These are phyloP conservation scores for Psilanteris sp. DNA, from an alignment of 1,140 invertebrate genomes.

Conservation along the genomic window DNA sequence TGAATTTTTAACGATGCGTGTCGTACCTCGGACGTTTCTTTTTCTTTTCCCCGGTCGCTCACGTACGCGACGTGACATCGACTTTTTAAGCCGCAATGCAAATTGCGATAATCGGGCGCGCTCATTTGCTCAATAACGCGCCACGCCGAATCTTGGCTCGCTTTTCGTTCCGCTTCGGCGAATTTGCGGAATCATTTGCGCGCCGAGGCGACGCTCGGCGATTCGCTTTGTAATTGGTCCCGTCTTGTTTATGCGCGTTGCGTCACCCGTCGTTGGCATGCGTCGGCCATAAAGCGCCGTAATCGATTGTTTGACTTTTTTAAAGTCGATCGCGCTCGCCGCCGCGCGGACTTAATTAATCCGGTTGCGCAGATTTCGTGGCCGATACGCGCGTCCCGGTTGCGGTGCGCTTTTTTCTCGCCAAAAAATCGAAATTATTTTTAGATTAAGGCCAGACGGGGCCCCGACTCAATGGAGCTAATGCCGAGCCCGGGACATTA, in stretches of 20 bases:
- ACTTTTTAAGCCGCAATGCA: conserved; percentile 41
- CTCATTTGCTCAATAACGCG: conserved; percentile 28
- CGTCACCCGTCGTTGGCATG: conserved; percentile 34
- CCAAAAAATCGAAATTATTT: conserved; percentile 14
- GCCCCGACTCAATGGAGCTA: conserved; percentile 15
- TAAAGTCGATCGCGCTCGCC: conserved; percentile 28
- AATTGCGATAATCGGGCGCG: conserved; percentile 16
- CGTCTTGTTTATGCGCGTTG: conserved; percentile 12
- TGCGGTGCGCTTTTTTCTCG: background rate
- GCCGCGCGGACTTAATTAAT: conserved; percentile 19
- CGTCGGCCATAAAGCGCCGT: conserved; percentile 41
- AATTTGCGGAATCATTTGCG: conserved; percentile 29
- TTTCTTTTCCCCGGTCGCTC: conserved; percentile 43
- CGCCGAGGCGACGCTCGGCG: conserved; percentile 10
- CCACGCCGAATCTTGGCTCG: background rate
- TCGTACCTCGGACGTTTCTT: conserved; percentile 32
- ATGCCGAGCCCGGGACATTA: conserved; percentile 26
- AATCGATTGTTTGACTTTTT: conserved; percentile 46
- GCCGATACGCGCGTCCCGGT: too few species aligned
- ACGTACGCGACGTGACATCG: conserved; percentile 56
- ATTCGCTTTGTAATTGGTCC: conserved; percentile 48
- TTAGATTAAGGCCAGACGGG: conserved; percentile 21
- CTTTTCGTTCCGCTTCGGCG: conserved; percentile 24
- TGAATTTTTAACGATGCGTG: conserved; percentile 62
- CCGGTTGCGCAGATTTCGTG: conserved; percentile 7